Conservation (phyloP, 1,140 invertebrate species). For the Diachasmimorpha longicaudata region DNA sequence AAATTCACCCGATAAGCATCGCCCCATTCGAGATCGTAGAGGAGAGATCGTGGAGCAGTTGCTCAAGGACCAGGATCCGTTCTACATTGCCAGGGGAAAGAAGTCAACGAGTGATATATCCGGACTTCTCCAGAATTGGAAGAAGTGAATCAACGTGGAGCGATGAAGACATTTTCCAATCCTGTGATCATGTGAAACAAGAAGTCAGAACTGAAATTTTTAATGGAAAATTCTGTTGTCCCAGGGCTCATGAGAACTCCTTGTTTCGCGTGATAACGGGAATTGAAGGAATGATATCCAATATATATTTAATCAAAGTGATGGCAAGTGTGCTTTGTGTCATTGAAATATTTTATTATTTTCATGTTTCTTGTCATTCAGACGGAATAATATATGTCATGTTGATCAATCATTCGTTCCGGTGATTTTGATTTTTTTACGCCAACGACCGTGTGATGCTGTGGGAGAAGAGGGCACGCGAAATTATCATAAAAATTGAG, state of each 20-base stretch:
- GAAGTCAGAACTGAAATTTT: not conserved
- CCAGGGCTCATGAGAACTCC: too few relatives aligned
- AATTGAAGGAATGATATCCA: not conserved
- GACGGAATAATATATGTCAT: not conserved
- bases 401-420: not conserved
- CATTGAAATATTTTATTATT: not conserved
- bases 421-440: not conserved
- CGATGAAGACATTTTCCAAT: not conserved
- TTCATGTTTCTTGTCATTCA: not conserved
- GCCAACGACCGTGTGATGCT: not conserved
- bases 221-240: too few relatives aligned
- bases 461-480: not conserved
- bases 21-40: slow-evolving; percentile 27
- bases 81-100: slow-evolving; percentile 42
- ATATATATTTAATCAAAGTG: not conserved
- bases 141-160: not conserved
- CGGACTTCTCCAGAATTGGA: not conserved
- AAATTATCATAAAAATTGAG: slow-evolving; percentile 28
- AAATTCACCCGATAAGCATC: not conserved
- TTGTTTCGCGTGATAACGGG: not conserved
- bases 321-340: not conserved
- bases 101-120: not conserved
- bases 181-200: not conserved
- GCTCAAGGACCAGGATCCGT: slow-evolving; percentile 36
- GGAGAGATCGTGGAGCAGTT: slow-evolving; percentile 33